Evolutionary conservation across 2,888 invertebrate genomes (phyloP).

Genomic region (Unio delphinus): DNA sequence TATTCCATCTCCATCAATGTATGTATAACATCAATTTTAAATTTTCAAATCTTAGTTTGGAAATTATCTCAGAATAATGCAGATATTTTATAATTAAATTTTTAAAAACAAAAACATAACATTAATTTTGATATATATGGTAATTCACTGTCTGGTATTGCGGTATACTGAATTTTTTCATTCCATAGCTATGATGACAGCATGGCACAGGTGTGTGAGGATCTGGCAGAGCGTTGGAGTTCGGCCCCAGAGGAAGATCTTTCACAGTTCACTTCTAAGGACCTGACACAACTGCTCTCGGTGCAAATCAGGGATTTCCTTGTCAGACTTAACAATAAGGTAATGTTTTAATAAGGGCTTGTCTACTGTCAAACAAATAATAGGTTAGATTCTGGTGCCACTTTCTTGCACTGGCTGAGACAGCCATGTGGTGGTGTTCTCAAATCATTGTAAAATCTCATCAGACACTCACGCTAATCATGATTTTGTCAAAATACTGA

Average conservation of each 20-base stretch:
- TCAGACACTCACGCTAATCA: too few species aligned
- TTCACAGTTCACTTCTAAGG: constrained; percentile 73
- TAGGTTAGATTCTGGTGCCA: background rate
- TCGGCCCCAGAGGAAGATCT: constrained; percentile 63
- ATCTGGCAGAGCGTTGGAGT: constrained; percentile 77
- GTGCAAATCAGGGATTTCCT: constrained; percentile 82
- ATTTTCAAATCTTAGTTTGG: too few species aligned
- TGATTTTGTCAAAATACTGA: too few species aligned
- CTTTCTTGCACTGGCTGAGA: background rate
- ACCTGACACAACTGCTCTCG: constrained; percentile 77
- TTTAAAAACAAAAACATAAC: too few species aligned
- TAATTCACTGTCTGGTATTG: background rate
- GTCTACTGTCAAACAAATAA: too few species aligned
- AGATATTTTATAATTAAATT: too few species aligned
- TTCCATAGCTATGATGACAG: constrained; percentile 79
- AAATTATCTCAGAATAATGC: too few species aligned
- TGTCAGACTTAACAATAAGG: constrained; percentile 77
- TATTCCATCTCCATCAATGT: too few species aligned
- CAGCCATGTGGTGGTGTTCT: background rate
- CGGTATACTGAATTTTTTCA: background rate
- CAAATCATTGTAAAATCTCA: background rate
- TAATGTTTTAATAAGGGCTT: constrained; percentile 13
- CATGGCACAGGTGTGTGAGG: constrained; percentile 77
- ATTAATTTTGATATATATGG: too few species aligned
- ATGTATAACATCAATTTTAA: too few species aligned